Evolutionary conservation across 2,797 vertebrate genomes (phyloP), one percentile per base, ranked within the genome.

Genomic region (Manis javanica): DNA sequence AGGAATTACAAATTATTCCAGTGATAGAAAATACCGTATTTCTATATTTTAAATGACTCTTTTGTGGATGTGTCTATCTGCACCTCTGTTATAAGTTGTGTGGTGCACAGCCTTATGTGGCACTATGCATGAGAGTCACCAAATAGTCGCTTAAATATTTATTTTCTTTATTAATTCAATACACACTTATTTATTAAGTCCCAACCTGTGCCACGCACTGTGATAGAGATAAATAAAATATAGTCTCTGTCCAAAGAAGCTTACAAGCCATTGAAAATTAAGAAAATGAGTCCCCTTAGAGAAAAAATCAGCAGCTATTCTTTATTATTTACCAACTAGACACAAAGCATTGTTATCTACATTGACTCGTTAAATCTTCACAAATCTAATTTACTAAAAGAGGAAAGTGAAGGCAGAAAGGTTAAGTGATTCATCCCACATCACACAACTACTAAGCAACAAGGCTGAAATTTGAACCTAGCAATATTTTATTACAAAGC

Each of bases 161-260:
- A 84, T 83, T 55, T 84, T 92, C 63, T 84, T 83, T 91, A 93
- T 93, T 86, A 93, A 74, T 93, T 81, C 63, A 93, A 64, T 29
- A 82, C 37, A 78, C 53, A 37, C 68, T 71, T 79, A n/a, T 84
- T 90, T 82, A 69, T 94, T 83, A 95, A 93, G 46, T 69, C 66
- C 21, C 23, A 34, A 37, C 66, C 57, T 87, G 91, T 57, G 13
- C n/a, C 78, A 88, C 42, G 59, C 12, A 77, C 51, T 90, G 49
- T 95, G 81, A 61, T 85, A 51, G 26, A 11, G 89, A 94, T 93
- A 91, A 87, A 93, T 78, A 93, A 92, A 94, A 64, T 86, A 66
- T 31, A 26, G 11, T 55, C 19, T 16, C 23, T 68, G 11, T 86
- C 34, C 24, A 26, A 93, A 86, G 61, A 72, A 42, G 23, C 34